Conservation (phyloP, 2,797 vertebrate species). For the Phoeniculus purpureus region DNA sequence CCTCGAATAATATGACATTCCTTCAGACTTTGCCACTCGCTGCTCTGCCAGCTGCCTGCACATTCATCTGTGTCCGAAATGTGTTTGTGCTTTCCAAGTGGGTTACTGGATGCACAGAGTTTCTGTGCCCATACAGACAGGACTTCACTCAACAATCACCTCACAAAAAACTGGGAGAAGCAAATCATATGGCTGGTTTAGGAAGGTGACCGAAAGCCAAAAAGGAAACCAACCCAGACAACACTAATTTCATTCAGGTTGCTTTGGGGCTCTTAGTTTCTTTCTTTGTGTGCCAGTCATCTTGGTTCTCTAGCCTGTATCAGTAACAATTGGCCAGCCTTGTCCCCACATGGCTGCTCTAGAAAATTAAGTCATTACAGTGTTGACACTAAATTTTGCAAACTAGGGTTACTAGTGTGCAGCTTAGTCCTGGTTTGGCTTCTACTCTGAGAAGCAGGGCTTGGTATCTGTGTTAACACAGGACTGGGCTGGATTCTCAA, state of each 20-base stretch:
- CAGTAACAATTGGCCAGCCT: neutral
- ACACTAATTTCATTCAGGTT: neutral
- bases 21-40: neutral
- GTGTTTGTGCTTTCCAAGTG: neutral
- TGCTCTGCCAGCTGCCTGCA: neutral
- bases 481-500: neutral
- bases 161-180: neutral
- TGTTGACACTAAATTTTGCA: neutral
- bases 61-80: neutral
- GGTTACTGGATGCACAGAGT: neutral
- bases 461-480: neutral
- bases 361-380: neutral
- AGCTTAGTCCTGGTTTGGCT: neutral
- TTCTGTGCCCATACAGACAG: accelerated
- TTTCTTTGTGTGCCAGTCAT: neutral
- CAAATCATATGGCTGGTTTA: neutral
- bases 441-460: neutral
- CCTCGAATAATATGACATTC: neutral
- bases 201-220: neutral
- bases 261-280: neutral
- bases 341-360: neutral
- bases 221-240: neutral
- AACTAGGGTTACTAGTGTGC: neutral
- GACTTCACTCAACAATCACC: neutral
- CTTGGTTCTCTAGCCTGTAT: neutral